Base-by-base conservation (phyloP, 2,797 vertebrate genomes). In the Orestias chungarensis region DNA sequence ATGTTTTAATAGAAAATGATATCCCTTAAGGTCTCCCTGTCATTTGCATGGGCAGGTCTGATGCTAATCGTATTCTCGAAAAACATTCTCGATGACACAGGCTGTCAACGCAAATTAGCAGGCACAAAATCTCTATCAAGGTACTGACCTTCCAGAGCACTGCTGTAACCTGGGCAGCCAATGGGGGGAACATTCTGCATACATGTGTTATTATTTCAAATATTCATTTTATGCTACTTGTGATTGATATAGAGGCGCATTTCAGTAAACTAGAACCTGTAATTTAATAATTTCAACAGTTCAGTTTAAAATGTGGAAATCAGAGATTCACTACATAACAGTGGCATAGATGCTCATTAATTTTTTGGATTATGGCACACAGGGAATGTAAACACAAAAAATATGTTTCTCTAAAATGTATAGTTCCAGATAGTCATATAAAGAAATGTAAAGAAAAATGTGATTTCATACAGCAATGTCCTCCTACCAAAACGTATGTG, bases 1-100 rank as follows among this genome's bases (percentile, higher is more conserved):
- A 91, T 93, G 91, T 92, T 93, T 92, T 93, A 93, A 93, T 92
- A 93, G 89, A 89, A 93, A 93, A 92, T 93, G 69, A 93, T 94
- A 91, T 94, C 90, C 92, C 93, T 94, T 93, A 94, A 94, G 92
- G 93, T 94, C 90, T 91, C 78, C 80, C 86, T 94, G 93, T 94
- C 93, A 93, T 93, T 91, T 91, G 93, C 91, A 94, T 92, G 92
- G 91, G 82, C 78, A 90, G 90, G 87, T 90, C 89, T 89, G 90
- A 94, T 88, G 90, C 90, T 94, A 93, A 94, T 94, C 90, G 81
- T 88, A 89, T 85, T 78, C 78, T 70, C 71, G 80, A 89, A 33
- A 91, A 88, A 87, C 86, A 89, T 82, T 87, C 82, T 85, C 25
- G 71, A 82, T 93, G 92, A 91, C 92, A 91, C 84, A 81, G 79